phyloP scores from a whole-genome alignment of 2,888 invertebrate genomes.

The Microchrysa polita region DNA sequence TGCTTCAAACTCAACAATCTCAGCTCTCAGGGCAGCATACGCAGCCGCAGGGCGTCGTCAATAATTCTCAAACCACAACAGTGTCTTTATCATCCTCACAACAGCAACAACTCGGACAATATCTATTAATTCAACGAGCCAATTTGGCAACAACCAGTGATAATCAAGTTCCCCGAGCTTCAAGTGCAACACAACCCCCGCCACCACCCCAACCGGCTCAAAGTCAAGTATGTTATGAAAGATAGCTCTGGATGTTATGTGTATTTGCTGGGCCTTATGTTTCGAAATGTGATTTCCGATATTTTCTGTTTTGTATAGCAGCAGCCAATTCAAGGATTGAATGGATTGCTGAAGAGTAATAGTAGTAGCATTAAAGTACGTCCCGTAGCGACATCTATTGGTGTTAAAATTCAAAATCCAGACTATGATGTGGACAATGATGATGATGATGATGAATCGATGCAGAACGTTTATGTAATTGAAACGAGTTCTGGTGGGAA shows the following conservation, averaged over 20 bases:
- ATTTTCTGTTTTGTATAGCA: constrained; percentile 36
- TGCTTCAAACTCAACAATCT: constrained; percentile 52
- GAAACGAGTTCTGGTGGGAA: constrained; percentile 66
- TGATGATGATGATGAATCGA: constrained; percentile 38
- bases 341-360: constrained; percentile 63
- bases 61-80: background rate
- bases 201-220: constrained; percentile 73
- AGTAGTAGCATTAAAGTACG: constrained; percentile 66
- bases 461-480: constrained; percentile 56
- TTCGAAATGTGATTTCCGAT: constrained; percentile 25
- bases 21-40: constrained; percentile 52
- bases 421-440: constrained; percentile 14
- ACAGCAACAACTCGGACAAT: constrained; percentile 72
- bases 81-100: constrained; percentile 19
- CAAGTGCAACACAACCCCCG: constrained; percentile 81
- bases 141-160: constrained; percentile 67
- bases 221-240: constrained; percentile 62
- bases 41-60: constrained; percentile 9
- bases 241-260: constrained; percentile 18
- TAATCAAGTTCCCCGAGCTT: constrained; percentile 80
- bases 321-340: constrained; percentile 63
- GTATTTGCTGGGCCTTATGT: constrained; percentile 40
- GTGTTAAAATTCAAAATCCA: constrained; percentile 63
- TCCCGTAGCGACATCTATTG: constrained; percentile 73
- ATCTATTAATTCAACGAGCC: constrained; percentile 82